Evolutionary conservation across 2,888 invertebrate species (phyloP), one percentile per base, ranked within the genome.

Genomic region (Nomada ruficornis): DNA sequence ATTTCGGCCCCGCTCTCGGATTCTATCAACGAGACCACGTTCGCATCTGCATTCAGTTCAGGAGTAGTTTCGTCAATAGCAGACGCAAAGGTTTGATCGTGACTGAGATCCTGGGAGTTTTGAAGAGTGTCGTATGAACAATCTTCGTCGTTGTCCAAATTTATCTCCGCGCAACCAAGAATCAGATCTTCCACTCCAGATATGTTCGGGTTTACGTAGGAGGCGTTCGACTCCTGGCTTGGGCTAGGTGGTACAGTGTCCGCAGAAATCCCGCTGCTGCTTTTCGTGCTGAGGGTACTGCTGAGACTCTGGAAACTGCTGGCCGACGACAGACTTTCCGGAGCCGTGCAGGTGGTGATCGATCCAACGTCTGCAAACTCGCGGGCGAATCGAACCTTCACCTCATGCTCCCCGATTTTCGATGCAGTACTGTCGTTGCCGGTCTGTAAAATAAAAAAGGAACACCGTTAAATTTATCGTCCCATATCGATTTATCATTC

Each of bases 251-350:
- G 67, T 2, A 59, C 50, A 7, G 86, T 87, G 54, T 91, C 90
- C 1, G 76, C 63, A 36, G 80, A 89, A 63, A 90, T 89, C 18
- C 91, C 91, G 59, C 89, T 91, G 82, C 90, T 91, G 72, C 90
- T 91, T 69, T 92, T 93, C 18, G 88, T 89, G 74, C 91, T 92
- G 13, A 90, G 78, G 3, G 88, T 91, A 60, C 91, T 91, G 29
- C 86, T 86, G 55, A 93, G 82, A 74, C 93, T 93, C 55, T 91
- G 93, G 76, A 92, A 91, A 67, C 92, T 93, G 82, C 93, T 92
- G 15, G 91, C 91, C 62, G 92, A 91, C 1, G 93, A 93, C 15
- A 92, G 72, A 75, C 89, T 91, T 26, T 87, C 90, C 10, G 88
- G 86, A 0, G 79, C 65, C 11, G 85, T 68, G 29, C 80, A 83